Evolutionary conservation across 2,797 vertebrate genomes (phyloP), one percentile per base, ranked within the genome.

Genomic region (Choloepus didactylus): DNA sequence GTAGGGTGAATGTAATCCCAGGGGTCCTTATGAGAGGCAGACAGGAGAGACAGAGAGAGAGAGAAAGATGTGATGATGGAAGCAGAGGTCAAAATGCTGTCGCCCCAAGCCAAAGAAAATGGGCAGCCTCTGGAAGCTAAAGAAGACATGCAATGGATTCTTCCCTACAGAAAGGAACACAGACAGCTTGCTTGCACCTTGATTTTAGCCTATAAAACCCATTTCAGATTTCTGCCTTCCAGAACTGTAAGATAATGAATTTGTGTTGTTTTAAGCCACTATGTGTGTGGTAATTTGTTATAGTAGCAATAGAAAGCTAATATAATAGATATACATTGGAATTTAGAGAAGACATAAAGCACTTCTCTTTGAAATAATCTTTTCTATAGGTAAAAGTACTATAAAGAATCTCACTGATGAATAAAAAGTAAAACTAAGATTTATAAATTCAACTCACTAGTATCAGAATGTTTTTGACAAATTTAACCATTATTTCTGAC

Each of bases 401-500:
- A 59, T 49, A 87, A 89, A 62, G 54, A 84, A 73, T 25, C 56
- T 75, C 88, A 87, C 31, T 35, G 23, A 77, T 56, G 21, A 85
- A 64, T 21, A 62, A 62, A 62, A 88, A 62, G 5, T 25, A 51
- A 88, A 83, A 76, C 35, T 76, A 54, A 88, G 60, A 83, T 70
- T 83, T 60, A 35, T 88, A 59, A 75, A 83, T 76, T 77, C 51
- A 88, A 69, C 44, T 83, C 35, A 67, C 90, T 76, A 75, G 14
- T 76, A 84, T 59, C 6, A 76, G 9, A 80, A 90, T 62, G 51
- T 49, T 82, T 75, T 73, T 49, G 77, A 82, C 44, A 95, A 83
- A 87, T 54, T 69, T 54, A 92, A 44, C 76, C 51, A 87, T 67
- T 72, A 73, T 67, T 87, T 80, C 59, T 87, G 60, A 67, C 4